Evolutionary conservation across 2,888 invertebrate species (phyloP).

Genomic region (Apamea monoglypha): DNA sequence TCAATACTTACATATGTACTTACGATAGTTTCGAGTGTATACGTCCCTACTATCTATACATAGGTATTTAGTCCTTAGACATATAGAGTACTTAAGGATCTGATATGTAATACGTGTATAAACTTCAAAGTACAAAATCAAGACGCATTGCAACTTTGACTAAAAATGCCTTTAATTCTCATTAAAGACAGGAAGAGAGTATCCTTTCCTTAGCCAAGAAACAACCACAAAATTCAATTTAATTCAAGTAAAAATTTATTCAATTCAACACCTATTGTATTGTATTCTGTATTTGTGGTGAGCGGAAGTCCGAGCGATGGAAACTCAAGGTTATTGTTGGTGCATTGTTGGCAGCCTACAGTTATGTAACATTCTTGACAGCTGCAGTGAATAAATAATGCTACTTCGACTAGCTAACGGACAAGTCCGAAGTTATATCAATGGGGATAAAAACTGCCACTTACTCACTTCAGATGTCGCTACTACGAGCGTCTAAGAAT

Average conservation of each 20-base stretch:
- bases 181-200: neutral
- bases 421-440: neutral
- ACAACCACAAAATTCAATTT: constrained; percentile 2
- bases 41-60: neutral
- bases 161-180: neutral
- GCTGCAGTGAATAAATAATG: constrained; percentile 41
- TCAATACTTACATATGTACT: neutral
- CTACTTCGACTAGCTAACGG: constrained; percentile 6
- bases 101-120: neutral
- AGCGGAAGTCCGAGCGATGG: constrained; percentile 47
- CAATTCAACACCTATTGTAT: constrained; percentile 28
- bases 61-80: neutral
- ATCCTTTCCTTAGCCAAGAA: constrained; percentile 9
- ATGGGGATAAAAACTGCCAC: neutral
- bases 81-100: neutral
- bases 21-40: constrained; percentile 9
- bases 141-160: neutral
- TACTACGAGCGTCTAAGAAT: neutral
- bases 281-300: constrained; percentile 45
- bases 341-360: constrained; percentile 50
- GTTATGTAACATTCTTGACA: constrained; percentile 40
- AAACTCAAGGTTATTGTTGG: constrained; percentile 54
- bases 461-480: neutral
- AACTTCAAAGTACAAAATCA: neutral
- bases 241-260: constrained; percentile 32